A percentile compares a stretch with the other conserved stretches of the same genome.
Conservation (phyloP, 1,140 invertebrate genomes). For the Palaemon carinicauda region DNA sequence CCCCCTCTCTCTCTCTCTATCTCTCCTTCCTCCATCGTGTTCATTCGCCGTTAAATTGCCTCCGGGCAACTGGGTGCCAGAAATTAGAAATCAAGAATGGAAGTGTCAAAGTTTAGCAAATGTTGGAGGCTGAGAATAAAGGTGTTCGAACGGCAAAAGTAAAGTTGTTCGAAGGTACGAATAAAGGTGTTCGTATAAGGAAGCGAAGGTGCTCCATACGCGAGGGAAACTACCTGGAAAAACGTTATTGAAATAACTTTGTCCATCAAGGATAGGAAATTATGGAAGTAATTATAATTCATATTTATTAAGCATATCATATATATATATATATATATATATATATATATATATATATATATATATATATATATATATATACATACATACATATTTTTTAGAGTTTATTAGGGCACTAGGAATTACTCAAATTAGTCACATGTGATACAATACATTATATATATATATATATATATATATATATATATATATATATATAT, state of each 20-base stretch:
- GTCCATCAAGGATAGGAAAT: no score
- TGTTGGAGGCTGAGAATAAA: not conserved
- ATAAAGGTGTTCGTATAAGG: not conserved
- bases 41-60: constrained; percentile 49
- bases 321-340: not conserved
- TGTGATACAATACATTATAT: no score
- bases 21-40: constrained; percentile 2
- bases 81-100: constrained; percentile 41
- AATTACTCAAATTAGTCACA: no score
- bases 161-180: not conserved
- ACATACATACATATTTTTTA: not conserved
- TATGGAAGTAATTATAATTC: not conserved
- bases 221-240: not conserved
- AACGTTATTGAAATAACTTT: not conserved
- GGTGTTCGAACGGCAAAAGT: not conserved
- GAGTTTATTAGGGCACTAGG: no score
- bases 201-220: not conserved
- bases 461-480: not conserved
- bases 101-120: constrained; percentile 39
- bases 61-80: constrained; percentile 27
- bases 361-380: not conserved
- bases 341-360: not conserved
- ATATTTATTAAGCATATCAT: no score
- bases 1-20: not conserved
- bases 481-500: not conserved